Evolutionary conservation across 2,113 vertebrate genomes (phyloP), one percentile per base, ranked within the genome.

Genomic region (Gambusia holbrooki): DNA sequence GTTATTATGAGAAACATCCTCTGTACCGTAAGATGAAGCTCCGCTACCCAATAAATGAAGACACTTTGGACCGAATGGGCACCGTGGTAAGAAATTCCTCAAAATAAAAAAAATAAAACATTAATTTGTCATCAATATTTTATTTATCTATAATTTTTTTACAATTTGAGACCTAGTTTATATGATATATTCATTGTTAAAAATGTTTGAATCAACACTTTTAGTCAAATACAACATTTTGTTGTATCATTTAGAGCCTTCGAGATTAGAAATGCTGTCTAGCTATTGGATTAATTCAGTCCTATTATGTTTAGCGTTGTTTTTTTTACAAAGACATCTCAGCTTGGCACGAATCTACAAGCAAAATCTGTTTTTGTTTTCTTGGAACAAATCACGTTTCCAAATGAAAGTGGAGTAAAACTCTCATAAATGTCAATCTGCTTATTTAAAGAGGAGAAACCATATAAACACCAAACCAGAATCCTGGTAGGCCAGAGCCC

Each of bases 21-120:
- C 92, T 97, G 0, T 96, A 97, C 85, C 95, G 96, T 75, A 96
- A 96, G 91, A 97, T 97, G 96, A 95, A 92, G 79, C 92, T 97
- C 27, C 95, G 96, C 22, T 97, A 97, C 84, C 95, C 96, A 65
- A 97, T 97, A 92, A 97, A 97, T 0, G 96, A 97, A 85, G 96
- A 97, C 88, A 95, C 96, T 0, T 87, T 97, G 89, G 96, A 96
- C 90, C 95, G 94, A 81, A 96, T 97, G 95, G 96, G 96, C 82
- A 97, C 96, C 25, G 89, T 95, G 0, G 96, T 88, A 25, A 3
- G 9, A 15, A 3, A 7, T 42, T 28, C 12, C 10, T 40, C 14
- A 9, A 30, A 48, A 19, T 48, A 19, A 29, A 30, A 27, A 27
- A 17, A 30, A 2, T 3, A n/a, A 42, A 19, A 3, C 2, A 27